Evolutionary conservation across 2,888 invertebrate genomes (phyloP).

Genomic region (Emmelina monodactyla): DNA sequence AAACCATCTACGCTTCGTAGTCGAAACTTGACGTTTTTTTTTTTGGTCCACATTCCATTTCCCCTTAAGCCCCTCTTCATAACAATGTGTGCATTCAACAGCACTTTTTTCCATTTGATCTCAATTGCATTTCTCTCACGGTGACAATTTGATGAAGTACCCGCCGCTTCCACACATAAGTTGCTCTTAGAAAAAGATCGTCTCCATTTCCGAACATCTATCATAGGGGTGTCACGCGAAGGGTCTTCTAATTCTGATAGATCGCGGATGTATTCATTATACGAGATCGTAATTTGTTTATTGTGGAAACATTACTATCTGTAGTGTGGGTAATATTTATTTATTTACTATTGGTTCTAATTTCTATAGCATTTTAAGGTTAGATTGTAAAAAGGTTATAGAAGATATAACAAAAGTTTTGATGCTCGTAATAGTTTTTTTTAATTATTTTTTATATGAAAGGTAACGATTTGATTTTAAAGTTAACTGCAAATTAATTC

Average conservation of each 20-base stretch:
- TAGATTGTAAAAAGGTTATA: no score
- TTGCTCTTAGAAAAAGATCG: constrained; percentile 57
- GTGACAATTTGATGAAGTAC: constrained; percentile 28
- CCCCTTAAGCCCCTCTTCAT: no score
- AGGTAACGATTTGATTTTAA: no score
- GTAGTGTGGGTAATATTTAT: constrained; percentile 4
- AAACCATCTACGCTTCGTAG: no score
- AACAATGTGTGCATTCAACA: constrained; percentile 17
- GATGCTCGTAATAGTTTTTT: no score
- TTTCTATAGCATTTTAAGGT: no score
- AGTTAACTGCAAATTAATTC: no score
- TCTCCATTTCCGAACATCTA: constrained; percentile 64
- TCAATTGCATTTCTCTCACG: constrained; percentile 1
- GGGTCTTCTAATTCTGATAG: constrained; percentile 62
- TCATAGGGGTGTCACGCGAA: constrained; percentile 53
- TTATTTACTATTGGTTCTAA: background rate
- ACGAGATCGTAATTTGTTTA: constrained; percentile 31
- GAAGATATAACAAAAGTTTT: no score
- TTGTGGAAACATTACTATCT: constrained; percentile 9
- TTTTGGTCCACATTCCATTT: no score
- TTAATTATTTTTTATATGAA: no score
- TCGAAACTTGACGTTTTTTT: no score
- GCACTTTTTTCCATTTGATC: constrained; percentile 1
- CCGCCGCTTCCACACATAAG: constrained; percentile 35
- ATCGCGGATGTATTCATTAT: constrained; percentile 56